Evolutionary conservation across 2,797 vertebrate species (phyloP), one percentile per base, ranked within the genome.

Genomic region (Muraenolepis orangiensis): DNA sequence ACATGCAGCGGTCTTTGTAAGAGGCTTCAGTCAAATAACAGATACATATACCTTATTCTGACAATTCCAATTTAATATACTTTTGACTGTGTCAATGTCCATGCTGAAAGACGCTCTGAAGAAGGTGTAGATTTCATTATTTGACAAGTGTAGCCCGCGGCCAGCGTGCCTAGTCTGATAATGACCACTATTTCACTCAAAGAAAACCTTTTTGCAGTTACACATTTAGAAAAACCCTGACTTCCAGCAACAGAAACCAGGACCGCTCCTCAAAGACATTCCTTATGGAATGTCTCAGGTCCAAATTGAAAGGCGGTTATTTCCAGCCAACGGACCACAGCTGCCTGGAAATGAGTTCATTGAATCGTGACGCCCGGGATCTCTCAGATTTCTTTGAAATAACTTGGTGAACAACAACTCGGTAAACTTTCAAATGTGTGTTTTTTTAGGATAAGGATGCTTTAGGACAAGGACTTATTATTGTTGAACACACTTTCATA

Each of bases 271-370:
- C 46, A 20, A 51, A 51, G 46, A 74, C 73, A 40, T 36, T 69
- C 73, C 72, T 85, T 81, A 88, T 85, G 66, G 51, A 61, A 51
- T 51, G 46, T 6, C 46, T 51, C 46, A 20, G 6, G 20, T 51
- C 80, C 72, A 84, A 86, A 82, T 84, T 81, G 75, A 85, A 84
- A 87, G 85, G 61, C 79, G 34, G 77, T 70, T 78, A 84, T 88
- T 87, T 88, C 77, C 78, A 80, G 80, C 74, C 80, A 82, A 87
- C 85, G 82, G 85, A 74, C 73, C 79, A 18, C 75, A 32, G 6
- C 79, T 77, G 71, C 81, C 81, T 80, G 66, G 2, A 71, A 71
- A 81, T 70, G 70, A 82, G 76, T 80, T 82, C 75, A 87, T 85
- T 73, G 38, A 78, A 85, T 88, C 74, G 76, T 61, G 68, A 40